Percentiles rank a stretch among this genome's conserved stretches.
phyloP scores from a whole-genome alignment of 2,113 vertebrate genomes.

The Benthochromis sp. region DNA sequence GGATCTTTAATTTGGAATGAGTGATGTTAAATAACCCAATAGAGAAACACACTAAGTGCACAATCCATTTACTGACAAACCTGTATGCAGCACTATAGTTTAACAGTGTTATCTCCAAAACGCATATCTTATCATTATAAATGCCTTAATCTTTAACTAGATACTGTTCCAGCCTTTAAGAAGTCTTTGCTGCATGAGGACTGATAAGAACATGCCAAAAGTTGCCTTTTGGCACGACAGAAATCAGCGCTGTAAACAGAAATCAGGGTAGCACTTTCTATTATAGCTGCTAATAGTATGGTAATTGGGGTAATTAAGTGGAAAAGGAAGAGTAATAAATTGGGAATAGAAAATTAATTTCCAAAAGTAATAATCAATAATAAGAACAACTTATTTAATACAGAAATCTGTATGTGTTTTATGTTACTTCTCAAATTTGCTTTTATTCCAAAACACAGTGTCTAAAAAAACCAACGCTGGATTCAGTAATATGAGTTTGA shows the following conservation, averaged over 20 bases:
- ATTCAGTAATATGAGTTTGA: not conserved
- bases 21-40: accelerated
- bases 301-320: accelerated
- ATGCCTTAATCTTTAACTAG: accelerated
- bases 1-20: not conserved
- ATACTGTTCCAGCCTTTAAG: not conserved
- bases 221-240: accelerated
- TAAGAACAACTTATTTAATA: not conserved
- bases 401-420: not conserved
- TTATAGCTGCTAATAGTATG: accelerated
- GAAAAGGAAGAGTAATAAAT: not conserved
- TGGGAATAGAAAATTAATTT: accelerated
- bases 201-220: not conserved
- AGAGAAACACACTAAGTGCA: not conserved
- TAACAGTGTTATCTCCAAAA: accelerated
- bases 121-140: not conserved
- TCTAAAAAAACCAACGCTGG: accelerated
- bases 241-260: accelerated
- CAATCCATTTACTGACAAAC: accelerated
- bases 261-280: not conserved
- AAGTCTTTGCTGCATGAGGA: not conserved
- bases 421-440: not conserved
- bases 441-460: not conserved
- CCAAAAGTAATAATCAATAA: not conserved
- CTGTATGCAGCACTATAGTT: accelerated